phyloP scores from a whole-genome alignment of 2,797 vertebrate species.

The Amphiprion clarkii region DNA sequence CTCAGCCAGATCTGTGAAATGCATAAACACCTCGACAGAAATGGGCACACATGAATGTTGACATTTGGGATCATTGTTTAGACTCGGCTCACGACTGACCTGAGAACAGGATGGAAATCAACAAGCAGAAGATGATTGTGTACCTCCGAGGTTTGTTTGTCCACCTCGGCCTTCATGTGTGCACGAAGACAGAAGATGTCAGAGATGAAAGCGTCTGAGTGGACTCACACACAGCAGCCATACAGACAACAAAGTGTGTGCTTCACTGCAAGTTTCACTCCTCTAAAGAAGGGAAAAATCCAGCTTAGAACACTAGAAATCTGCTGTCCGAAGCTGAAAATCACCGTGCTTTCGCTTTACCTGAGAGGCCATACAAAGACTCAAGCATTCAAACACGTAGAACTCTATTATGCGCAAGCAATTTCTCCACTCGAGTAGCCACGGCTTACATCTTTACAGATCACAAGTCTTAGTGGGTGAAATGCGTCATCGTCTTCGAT shows the following conservation, averaged over 20 bases:
- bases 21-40: slow-evolving; percentile 25
- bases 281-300: background rate
- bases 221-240: background rate
- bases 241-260: background rate
- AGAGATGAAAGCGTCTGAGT: background rate
- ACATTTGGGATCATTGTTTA: slow-evolving; percentile 37
- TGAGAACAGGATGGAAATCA: slow-evolving; percentile 21
- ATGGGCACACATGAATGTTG: slow-evolving; percentile 29
- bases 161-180: background rate
- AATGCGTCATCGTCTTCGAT: slow-evolving; percentile 13
- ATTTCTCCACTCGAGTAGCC: slow-evolving; percentile 4
- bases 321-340: background rate
- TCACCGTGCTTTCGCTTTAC: background rate
- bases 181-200: background rate
- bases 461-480: slow-evolving; percentile 18
- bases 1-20: slow-evolving; percentile 8
- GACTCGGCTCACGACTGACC: slow-evolving; percentile 25
- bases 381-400: slow-evolving; percentile 8
- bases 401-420: slow-evolving; percentile 18
- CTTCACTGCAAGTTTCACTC: background rate
- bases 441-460: slow-evolving; percentile 19
- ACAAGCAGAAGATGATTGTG: slow-evolving; percentile 38
- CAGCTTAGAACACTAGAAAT: background rate
- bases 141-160: slow-evolving; percentile 30
- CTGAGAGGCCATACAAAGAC: background rate